These are phyloP conservation scores for Morelia viridis DNA, from an alignment of 2,797 vertebrate species.

Conservation along the genomic window DNA sequence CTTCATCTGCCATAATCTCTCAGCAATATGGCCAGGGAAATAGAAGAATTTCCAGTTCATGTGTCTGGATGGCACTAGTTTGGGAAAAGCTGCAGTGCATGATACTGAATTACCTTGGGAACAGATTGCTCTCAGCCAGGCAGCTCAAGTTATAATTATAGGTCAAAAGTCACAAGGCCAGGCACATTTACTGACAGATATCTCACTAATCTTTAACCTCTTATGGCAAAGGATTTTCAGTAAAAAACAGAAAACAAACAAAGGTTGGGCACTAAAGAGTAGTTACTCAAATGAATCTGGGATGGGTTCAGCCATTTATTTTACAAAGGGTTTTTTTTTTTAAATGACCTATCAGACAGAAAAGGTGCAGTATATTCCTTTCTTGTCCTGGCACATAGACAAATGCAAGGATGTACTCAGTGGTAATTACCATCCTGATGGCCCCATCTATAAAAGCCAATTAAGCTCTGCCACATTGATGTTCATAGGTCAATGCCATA, in stretches of 20 bases:
- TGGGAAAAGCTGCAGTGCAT: background rate
- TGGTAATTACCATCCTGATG: slow-evolving; percentile 27
- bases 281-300: slow-evolving; percentile 60
- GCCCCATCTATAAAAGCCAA: slow-evolving; percentile 37
- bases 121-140: slow-evolving; percentile 47
- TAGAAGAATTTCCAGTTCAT: background rate
- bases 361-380: slow-evolving; percentile 3
- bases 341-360: slow-evolving; percentile 29
- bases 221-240: slow-evolving; percentile 73
- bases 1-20: background rate
- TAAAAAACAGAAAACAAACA: slow-evolving; percentile 77
- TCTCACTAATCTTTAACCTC: slow-evolving; percentile 82
- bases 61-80: background rate
- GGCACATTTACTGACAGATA: slow-evolving; percentile 76
- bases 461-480: slow-evolving; percentile 31
- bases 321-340: slow-evolving; percentile 31
- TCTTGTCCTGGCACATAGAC: slow-evolving; percentile 40
- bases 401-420: slow-evolving; percentile 21
- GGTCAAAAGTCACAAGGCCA: slow-evolving; percentile 78
- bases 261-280: slow-evolving; percentile 70
- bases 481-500: slow-evolving; percentile 34
- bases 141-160: slow-evolving; percentile 57
- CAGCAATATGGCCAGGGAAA: background rate
- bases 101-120: slow-evolving; percentile 31
- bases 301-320: slow-evolving; percentile 38